Evolutionary conservation across 2,797 vertebrate genomes (phyloP).

Genomic region (Syncerus caffer): DNA sequence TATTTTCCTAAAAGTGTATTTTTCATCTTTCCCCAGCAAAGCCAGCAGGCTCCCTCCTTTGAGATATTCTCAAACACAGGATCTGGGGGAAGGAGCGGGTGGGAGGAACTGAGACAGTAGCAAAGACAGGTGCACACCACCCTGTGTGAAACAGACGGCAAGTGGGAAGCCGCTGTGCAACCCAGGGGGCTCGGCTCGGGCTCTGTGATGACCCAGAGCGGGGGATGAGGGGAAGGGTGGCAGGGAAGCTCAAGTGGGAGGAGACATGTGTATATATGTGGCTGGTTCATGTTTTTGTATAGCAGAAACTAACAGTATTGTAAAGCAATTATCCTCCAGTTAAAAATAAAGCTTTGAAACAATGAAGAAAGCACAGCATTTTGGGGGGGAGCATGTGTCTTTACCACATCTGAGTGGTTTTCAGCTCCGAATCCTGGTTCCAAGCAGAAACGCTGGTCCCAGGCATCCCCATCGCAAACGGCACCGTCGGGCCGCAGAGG

Average conservation of each 20-base stretch:
- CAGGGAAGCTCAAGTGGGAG: neutral
- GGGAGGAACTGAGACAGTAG: neutral
- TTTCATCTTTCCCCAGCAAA: neutral
- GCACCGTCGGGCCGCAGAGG: neutral
- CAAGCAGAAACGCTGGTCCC: neutral
- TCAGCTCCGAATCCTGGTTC: neutral
- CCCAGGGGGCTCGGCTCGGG: rapidly evolving
- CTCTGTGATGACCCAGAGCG: neutral
- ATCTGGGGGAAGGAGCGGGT: neutral
- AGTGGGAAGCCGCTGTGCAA: rapidly evolving
- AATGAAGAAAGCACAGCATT: neutral
- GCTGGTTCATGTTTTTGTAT: rapidly evolving
- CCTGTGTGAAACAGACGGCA: neutral
- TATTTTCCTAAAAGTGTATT: too few relatives aligned
- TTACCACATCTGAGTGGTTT: neutral
- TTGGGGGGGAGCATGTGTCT: too few relatives aligned
- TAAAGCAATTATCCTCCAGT: neutral
- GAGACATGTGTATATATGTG: rapidly evolving
- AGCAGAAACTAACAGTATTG: neutral
- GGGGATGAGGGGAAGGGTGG: neutral
- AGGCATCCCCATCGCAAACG: neutral
- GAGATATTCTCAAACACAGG: neutral
- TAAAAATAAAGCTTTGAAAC: neutral
- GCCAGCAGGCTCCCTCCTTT: neutral
- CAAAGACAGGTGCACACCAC: rapidly evolving